phyloP scores from a whole-genome alignment of 2,113 vertebrate species.

The Dolichotis patagonum region DNA sequence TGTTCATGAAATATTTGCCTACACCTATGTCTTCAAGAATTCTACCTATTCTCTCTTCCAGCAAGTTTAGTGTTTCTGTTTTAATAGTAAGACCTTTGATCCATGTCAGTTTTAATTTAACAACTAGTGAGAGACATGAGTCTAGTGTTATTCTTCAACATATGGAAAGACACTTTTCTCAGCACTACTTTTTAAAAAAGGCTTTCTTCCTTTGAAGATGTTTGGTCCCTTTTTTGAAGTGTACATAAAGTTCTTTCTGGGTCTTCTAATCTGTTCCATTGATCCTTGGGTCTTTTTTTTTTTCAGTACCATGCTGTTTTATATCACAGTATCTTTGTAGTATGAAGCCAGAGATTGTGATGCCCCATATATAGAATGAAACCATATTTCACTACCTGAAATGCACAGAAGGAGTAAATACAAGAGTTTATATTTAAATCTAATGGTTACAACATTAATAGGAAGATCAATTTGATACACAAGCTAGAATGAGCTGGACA shows the following conservation, averaged over 20 bases:
- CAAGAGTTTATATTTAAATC: background rate
- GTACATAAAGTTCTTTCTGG: background rate
- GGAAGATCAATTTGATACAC: background rate
- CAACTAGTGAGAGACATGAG: background rate
- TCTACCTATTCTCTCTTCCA: background rate
- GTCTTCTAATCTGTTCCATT: background rate
- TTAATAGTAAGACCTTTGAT: too few species aligned
- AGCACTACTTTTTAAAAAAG: background rate
- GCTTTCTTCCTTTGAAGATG: background rate
- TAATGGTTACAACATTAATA: background rate
- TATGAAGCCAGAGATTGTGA: background rate
- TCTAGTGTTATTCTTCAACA: background rate
- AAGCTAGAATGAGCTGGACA: background rate
- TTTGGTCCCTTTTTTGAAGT: background rate
- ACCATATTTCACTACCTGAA: background rate
- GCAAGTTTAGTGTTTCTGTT: too few species aligned
- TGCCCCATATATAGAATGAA: background rate
- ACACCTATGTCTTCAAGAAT: background rate
- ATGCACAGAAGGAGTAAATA: background rate
- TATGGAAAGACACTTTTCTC: background rate
- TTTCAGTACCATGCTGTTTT: background rate
- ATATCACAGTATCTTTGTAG: background rate
- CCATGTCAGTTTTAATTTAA: background rate
- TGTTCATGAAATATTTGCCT: background rate
- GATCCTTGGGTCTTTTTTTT: background rate